Base-by-base conservation (phyloP, 2,113 vertebrate species). In the Atlantisia rogersi region DNA sequence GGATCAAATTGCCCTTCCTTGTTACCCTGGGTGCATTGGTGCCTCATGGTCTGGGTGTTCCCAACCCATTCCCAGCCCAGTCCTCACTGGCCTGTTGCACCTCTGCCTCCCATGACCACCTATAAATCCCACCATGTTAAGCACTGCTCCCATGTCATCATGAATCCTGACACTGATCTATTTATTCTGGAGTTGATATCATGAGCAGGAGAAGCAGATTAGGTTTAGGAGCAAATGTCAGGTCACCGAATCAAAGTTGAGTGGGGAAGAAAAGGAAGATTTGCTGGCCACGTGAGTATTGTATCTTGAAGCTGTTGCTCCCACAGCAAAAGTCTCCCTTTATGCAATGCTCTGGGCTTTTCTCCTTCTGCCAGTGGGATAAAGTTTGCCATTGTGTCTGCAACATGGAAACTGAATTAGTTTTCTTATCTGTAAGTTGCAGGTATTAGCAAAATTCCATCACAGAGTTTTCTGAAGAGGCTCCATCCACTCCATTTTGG, bases 21-120 rank as follows among this genome's bases (percentile, higher is more conserved):
- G 0, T 32, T 18, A 19, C 8, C 0, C 0, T 5, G 50, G 17
- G 3, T 55, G 39, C 25, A 5, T 8, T 55, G 55, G 19, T 63
- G 37, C 24, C 74, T 75, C 0, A 0, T 9, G 32, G 53, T 4
- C 35, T 9, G 2, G 0, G 6, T 22, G 60, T 4, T 46, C 68
- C 64, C 48, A 75, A 52, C 21, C 46, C 37, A 4, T 0, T 56
- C 15, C 14, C 28, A 64, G n/a, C 1, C 6, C 56, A 2, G 0
- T 71, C 58, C 69, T 44, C 81, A 6, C 48, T 2, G 3, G 40
- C 1, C 1, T 15, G 67, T 1, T 58, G 20, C 63, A 4, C 32
- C 3, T 58, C 25, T 87, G 96, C 58, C 58, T 42, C 31, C 1
- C 1, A 1, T 6, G 86, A 56, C n/a, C 69, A 16, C 20, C 71